phyloP scores from a whole-genome alignment of 2,797 vertebrate species.

The Selene dorsalis region DNA sequence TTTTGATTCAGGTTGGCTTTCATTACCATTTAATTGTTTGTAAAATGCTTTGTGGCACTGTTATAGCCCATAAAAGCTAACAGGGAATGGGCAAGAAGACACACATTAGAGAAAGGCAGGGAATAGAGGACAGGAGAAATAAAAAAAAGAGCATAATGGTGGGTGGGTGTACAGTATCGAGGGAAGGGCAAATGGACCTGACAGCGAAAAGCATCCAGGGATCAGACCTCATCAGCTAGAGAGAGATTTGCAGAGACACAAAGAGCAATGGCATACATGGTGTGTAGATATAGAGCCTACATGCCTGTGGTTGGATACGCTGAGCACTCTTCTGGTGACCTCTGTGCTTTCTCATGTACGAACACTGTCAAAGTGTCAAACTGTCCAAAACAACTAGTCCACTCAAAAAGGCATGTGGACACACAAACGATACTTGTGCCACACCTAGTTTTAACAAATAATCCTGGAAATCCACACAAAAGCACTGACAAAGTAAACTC shows the following conservation, averaged over 20 bases:
- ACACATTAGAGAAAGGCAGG: slow-evolving; percentile 16
- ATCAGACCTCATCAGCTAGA: slow-evolving; percentile 45
- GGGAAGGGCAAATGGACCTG: slow-evolving; percentile 49
- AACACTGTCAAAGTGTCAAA: slow-evolving; percentile 30
- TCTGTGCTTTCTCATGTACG: slow-evolving; percentile 29
- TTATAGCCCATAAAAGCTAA: slow-evolving; percentile 35
- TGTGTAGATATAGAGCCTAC: background rate
- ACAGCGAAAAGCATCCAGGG: slow-evolving; percentile 49
- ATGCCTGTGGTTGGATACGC: slow-evolving; percentile 22
- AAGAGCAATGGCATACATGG: slow-evolving; percentile 30
- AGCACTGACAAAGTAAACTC: background rate
- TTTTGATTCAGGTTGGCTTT: slow-evolving; percentile 49
- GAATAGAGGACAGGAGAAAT: background rate
- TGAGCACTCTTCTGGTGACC: slow-evolving; percentile 10
- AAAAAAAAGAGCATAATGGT: background rate
- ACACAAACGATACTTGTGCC: background rate
- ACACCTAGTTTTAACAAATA: background rate
- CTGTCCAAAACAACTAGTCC: slow-evolving; percentile 6
- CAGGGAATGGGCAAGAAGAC: slow-evolving; percentile 26
- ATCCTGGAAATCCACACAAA: background rate
- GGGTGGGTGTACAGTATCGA: background rate
- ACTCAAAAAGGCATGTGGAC: background rate
- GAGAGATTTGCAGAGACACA: slow-evolving; percentile 25
- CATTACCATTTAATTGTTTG: slow-evolving; percentile 57
- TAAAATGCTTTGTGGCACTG: slow-evolving; percentile 36